phyloP scores from a whole-genome alignment of 2,113 vertebrate genomes.

The Lasiurus cinereus region DNA sequence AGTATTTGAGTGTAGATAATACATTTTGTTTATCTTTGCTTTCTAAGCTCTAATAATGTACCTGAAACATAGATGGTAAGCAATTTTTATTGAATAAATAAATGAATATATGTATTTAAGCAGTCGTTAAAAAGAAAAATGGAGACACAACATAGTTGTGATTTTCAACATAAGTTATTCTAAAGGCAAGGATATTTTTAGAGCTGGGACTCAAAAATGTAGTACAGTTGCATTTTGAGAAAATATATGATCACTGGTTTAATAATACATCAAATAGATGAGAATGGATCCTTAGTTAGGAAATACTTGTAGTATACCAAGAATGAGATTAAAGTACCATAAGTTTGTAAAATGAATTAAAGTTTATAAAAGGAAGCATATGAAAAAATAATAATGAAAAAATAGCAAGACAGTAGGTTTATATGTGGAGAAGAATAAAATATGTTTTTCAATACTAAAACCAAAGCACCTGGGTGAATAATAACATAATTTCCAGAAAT shows the following conservation, averaged over 20 bases:
- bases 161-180: not conserved
- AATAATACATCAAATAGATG: not conserved
- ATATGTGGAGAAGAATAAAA: not conserved
- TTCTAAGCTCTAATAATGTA: not conserved
- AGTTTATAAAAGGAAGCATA: not conserved
- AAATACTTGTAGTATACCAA: not conserved
- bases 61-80: not conserved
- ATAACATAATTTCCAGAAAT: not conserved
- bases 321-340: not conserved
- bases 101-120: not conserved
- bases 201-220: not conserved
- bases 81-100: not conserved
- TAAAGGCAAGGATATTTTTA: not conserved
- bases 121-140: not conserved
- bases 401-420: not conserved
- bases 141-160: not conserved
- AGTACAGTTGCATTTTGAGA: not conserved
- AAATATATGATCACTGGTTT: not conserved
- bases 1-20: not conserved
- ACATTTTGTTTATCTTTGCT: not conserved
- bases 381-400: not conserved
- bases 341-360: not conserved
- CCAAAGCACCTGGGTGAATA: not conserved
- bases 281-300: not conserved
- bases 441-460: not conserved